Evolutionary conservation across 2,797 vertebrate genomes (phyloP).

Genomic region (Artibeus jamaicensis): DNA sequence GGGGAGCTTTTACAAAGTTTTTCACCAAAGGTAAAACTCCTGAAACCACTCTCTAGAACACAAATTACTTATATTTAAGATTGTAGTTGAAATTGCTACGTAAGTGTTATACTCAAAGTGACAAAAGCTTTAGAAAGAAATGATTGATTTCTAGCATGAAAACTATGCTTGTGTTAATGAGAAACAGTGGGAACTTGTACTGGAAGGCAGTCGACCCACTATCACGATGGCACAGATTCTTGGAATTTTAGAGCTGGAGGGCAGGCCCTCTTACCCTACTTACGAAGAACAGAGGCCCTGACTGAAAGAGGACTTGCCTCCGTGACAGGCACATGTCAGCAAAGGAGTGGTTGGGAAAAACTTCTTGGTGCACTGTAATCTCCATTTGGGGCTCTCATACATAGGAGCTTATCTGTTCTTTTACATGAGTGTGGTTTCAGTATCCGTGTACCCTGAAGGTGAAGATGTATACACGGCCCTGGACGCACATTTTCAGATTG

Average conservation of each 20-base stretch:
- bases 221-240: not conserved
- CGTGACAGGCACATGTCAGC: not conserved
- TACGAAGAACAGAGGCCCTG: not conserved
- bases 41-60: not conserved
- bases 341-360: not conserved
- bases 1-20: not conserved
- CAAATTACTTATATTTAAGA: constrained; percentile 19
- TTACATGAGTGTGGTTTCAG: not conserved
- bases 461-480: not conserved
- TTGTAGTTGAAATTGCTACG: not conserved
- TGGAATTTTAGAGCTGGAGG: not conserved
- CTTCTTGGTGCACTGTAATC: not conserved
- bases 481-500: not conserved
- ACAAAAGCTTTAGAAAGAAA: not conserved
- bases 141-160: not conserved
- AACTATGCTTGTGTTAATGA: not conserved
- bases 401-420: not conserved
- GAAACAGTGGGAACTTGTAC: not conserved
- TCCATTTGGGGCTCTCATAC: not conserved
- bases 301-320: not conserved
- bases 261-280: not conserved
- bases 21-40: not conserved
- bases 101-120: not conserved
- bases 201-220: not conserved
- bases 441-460: not conserved